Conservation (phyloP, 2,113 vertebrate genomes). For the Sinocyclocheilus anshuiensis region DNA sequence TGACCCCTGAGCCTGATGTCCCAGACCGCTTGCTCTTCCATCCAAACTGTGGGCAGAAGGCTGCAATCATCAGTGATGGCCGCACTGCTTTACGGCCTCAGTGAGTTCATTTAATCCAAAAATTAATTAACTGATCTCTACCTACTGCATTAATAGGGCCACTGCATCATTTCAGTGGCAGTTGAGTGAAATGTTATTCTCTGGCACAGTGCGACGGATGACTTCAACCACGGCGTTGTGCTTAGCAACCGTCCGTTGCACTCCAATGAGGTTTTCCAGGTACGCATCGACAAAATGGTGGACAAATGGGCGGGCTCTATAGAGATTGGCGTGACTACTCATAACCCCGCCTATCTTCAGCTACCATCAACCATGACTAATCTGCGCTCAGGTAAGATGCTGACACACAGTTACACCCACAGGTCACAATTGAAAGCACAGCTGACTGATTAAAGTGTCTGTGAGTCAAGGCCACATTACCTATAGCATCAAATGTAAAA, state of each 20-base stretch:
- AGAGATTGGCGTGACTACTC: slow-evolving; percentile 82
- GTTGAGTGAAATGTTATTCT: background rate
- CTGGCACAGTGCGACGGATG: slow-evolving; percentile 82
- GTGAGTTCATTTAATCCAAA: slow-evolving; percentile 69
- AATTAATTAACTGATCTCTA: background rate
- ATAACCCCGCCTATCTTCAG: slow-evolving; percentile 89
- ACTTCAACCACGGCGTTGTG: slow-evolving; percentile 94
- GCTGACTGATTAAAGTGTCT: background rate
- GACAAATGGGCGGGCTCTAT: slow-evolving; percentile 87
- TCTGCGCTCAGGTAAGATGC: slow-evolving; percentile 83
- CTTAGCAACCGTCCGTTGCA: slow-evolving; percentile 86
- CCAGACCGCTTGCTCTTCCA: slow-evolving; percentile 87
- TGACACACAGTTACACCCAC: background rate
- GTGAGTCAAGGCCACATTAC: background rate
- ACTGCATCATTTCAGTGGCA: too few species aligned
- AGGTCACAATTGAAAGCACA: background rate
- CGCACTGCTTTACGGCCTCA: slow-evolving; percentile 88
- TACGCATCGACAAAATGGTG: slow-evolving; percentile 95
- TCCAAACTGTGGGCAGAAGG: slow-evolving; percentile 90
- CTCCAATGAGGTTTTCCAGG: slow-evolving; percentile 92
- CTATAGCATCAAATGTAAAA: background rate
- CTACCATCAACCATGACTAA: slow-evolving; percentile 95
- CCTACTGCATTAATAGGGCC: background rate
- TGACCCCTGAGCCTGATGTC: slow-evolving; percentile 75
- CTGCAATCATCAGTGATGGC: slow-evolving; percentile 87